Evolutionary conservation across 1,140 invertebrate genomes (phyloP).

Genomic region (Leptonema lineaticorne): DNA sequence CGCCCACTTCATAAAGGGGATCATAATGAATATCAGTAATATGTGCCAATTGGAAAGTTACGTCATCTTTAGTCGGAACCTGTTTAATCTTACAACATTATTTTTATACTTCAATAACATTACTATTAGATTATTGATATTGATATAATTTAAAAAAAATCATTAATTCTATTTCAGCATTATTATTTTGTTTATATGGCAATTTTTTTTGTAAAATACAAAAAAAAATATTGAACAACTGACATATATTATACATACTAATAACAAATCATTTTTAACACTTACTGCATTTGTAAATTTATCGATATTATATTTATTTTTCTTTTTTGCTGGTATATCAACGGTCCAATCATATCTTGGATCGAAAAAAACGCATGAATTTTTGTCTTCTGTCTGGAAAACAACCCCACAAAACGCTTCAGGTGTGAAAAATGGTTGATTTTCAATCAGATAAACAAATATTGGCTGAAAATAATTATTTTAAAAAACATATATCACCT

Average conservation of each 20-base stretch:
- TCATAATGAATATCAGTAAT: slow-evolving; percentile 83
- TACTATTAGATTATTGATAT: neutral
- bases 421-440: slow-evolving; percentile 51
- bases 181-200: too few species aligned
- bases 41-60: slow-evolving; percentile 64
- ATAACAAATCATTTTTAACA: too few species aligned
- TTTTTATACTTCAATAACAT: neutral
- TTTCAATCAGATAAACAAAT: slow-evolving; percentile 58
- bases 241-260: too few species aligned
- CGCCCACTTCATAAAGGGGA: slow-evolving; percentile 65
- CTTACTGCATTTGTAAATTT: too few species aligned
- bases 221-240: too few species aligned
- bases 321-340: slow-evolving; percentile 48
- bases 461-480: slow-evolving; percentile 54
- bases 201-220: too few species aligned
- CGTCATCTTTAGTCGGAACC: slow-evolving; percentile 5
- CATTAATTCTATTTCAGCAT: too few species aligned
- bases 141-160: too few species aligned
- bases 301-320: neutral
- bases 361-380: slow-evolving; percentile 47
- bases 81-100: neutral
- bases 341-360: slow-evolving; percentile 59
- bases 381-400: slow-evolving; percentile 52
- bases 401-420: slow-evolving; percentile 58
- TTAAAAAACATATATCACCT: too few species aligned